Evolutionary conservation across 1,140 invertebrate genomes (phyloP).

Genomic region (Polypedilum pembai): DNA sequence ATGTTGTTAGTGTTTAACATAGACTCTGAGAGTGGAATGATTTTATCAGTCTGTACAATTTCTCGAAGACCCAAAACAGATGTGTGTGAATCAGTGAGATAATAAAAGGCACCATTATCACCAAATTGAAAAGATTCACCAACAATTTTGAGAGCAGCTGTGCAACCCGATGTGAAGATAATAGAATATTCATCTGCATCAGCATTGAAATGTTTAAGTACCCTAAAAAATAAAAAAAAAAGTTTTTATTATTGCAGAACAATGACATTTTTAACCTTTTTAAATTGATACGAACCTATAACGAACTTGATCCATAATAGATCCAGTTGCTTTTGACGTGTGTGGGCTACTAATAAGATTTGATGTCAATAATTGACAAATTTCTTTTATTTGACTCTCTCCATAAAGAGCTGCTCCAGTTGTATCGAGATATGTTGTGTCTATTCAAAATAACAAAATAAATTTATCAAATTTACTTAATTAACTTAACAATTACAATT

Average conservation of each 20-base stretch:
- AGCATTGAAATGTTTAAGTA: slow-evolving; percentile 80
- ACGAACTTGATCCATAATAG: slow-evolving; percentile 73
- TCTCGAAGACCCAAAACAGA: slow-evolving; percentile 89
- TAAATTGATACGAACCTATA: slow-evolving; percentile 51
- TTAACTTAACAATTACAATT: no score
- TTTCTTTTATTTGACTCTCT: slow-evolving; percentile 58
- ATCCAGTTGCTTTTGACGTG: slow-evolving; percentile 65
- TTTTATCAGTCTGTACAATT: slow-evolving; percentile 46
- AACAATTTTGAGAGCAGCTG: slow-evolving; percentile 71
- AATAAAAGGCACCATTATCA: slow-evolving; percentile 60
- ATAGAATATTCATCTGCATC: slow-evolving; percentile 70
- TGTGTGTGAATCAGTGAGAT: slow-evolving; percentile 88
- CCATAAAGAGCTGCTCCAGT: slow-evolving; percentile 80
- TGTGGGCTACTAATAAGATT: slow-evolving; percentile 87
- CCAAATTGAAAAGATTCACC: slow-evolving; percentile 71
- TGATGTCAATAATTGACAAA: slow-evolving; percentile 56
- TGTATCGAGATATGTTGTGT: slow-evolving; percentile 80
- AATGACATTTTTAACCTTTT: no score
- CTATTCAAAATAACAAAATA: slow-evolving; percentile 46
- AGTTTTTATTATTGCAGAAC: slow-evolving; percentile 27
- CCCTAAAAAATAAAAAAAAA: slow-evolving; percentile 47
- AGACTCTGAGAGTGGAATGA: slow-evolving; percentile 48
- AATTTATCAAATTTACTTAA: no score
- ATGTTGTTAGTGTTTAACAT: slow-evolving; percentile 31
- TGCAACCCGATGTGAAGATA: slow-evolving; percentile 87